Conservation (phyloP, 2,888 invertebrate species). For the Ditylenchus weischeri region DNA sequence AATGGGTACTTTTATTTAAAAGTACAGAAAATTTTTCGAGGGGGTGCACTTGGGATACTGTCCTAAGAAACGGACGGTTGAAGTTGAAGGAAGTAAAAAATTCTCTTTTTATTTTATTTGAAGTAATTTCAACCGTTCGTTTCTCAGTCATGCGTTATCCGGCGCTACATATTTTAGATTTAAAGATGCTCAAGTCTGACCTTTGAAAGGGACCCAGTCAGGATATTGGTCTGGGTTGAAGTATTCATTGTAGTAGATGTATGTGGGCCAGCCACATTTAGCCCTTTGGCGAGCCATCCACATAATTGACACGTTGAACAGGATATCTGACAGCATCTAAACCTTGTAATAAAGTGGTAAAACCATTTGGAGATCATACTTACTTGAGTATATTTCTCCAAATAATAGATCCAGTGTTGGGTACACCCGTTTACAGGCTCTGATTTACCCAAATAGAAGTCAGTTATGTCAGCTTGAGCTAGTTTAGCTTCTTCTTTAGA, state of each 20-base stretch:
- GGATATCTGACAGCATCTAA: conserved; percentile 32
- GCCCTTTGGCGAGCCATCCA: conserved; percentile 22
- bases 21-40: too few species aligned
- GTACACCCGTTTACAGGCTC: neutral
- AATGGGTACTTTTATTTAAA: too few species aligned
- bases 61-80: too few species aligned
- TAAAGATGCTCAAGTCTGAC: neutral
- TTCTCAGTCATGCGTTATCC: too few species aligned
- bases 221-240: conserved; percentile 32
- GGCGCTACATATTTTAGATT: too few species aligned
- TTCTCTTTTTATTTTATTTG: too few species aligned
- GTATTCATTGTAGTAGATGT: conserved; percentile 30
- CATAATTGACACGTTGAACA: conserved; percentile 32
- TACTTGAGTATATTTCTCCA: conserved; percentile 22
- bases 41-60: too few species aligned
- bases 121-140: too few species aligned
- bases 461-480: conserved; percentile 4
- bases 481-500: neutral
- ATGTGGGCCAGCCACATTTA: conserved; percentile 20
- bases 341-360: neutral
- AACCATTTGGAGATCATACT: neutral
- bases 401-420: conserved; percentile 14
- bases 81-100: too few species aligned
- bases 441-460: conserved; percentile 19
- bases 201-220: conserved; percentile 21